Evolutionary conservation across 2,888 invertebrate species (phyloP).

Genomic region (Lycia hirtaria): DNA sequence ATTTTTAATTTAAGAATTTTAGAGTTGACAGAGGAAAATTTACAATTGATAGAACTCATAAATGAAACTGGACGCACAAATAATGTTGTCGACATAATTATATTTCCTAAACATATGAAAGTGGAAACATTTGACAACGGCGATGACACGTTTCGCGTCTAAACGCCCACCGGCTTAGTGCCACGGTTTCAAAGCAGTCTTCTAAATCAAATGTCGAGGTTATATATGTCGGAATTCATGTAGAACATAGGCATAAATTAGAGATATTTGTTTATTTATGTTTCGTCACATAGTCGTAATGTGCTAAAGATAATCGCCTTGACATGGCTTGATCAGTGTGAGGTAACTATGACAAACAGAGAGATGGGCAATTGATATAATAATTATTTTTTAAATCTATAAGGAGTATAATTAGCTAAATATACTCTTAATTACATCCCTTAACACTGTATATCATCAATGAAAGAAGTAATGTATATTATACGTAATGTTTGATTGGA

Average conservation of each 20-base stretch:
- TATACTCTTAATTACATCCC: too few species aligned
- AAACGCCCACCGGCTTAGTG: constrained; percentile 38
- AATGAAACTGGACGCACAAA: not conserved
- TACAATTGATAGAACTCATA: not conserved
- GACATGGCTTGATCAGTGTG: not conserved
- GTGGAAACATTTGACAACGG: constrained; percentile 36
- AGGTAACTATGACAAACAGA: constrained; percentile 4
- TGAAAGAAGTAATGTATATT: too few species aligned
- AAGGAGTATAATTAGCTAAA: too few species aligned
- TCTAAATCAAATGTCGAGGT: constrained; percentile 46
- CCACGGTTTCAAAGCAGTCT: constrained; percentile 30
- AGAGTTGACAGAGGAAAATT: not conserved
- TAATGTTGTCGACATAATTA: constrained; percentile 13
- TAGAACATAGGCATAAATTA: constrained; percentile 22
- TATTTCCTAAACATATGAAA: constrained; percentile 20
- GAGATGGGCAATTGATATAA: not conserved
- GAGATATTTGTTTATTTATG: constrained; percentile 18
- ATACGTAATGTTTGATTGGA: too few species aligned
- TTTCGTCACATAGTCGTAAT: constrained; percentile 13
- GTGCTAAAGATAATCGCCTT: constrained; percentile 11
- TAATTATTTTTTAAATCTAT: not conserved
- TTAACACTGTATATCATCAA: too few species aligned
- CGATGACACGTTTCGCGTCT: constrained; percentile 36
- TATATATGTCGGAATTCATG: constrained; percentile 32
- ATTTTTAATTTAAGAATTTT: not conserved